Percentiles rank a stretch among this genome's conserved stretches.
These are phyloP conservation scores for Chionomys nivalis DNA, from an alignment of 2,113 vertebrate species.

Conservation along the genomic window DNA sequence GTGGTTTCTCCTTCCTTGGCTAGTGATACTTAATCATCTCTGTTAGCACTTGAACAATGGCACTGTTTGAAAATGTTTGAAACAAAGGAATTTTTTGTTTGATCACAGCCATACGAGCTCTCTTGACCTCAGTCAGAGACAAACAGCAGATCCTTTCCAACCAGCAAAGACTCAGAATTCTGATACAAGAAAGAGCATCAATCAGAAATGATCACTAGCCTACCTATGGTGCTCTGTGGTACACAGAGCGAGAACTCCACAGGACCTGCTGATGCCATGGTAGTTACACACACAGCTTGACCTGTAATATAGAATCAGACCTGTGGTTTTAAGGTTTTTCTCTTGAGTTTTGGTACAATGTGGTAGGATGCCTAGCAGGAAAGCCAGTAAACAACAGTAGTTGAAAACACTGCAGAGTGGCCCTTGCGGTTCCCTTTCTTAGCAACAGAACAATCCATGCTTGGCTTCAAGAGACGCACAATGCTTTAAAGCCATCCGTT, in stretches of 20 bases:
- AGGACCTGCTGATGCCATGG: neutral
- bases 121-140: neutral
- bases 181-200: neutral
- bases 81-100: neutral
- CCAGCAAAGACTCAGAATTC: neutral
- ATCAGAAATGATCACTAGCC: neutral
- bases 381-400: neutral
- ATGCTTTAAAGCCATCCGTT: neutral
- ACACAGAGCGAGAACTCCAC: neutral
- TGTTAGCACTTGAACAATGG: neutral
- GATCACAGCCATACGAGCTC: neutral
- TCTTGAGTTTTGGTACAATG: neutral
- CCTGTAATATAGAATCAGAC: conserved; percentile 11
- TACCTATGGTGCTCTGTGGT: neutral
- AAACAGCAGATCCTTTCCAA: neutral
- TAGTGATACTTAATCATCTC: neutral
- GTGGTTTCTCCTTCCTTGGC: neutral
- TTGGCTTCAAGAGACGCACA: neutral
- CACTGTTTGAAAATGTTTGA: neutral
- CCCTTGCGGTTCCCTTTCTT: neutral
- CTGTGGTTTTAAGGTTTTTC: neutral
- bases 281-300: neutral
- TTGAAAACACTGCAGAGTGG: neutral
- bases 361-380: neutral
- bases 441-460: neutral